phyloP scores from a whole-genome alignment of 2,113 vertebrate species.

The Sinocyclocheilus rhinocerous region DNA sequence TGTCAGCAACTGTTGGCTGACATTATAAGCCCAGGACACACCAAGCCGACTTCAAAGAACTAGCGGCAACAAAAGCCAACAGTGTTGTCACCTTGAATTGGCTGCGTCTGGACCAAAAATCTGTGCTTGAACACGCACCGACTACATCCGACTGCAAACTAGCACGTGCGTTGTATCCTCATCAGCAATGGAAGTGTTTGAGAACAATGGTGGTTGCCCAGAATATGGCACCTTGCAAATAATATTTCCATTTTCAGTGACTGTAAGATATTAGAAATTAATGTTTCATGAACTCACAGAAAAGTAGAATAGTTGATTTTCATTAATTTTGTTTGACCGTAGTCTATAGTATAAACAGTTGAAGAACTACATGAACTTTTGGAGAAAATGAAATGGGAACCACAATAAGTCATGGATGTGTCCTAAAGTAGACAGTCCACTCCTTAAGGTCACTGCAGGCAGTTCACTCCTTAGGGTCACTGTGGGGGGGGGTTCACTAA shows the following conservation, averaged over 20 bases:
- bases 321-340: neutral
- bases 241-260: conserved; percentile 39
- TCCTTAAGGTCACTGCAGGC: conserved; percentile 53
- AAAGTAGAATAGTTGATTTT: neutral
- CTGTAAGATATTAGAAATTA: conserved; percentile 29
- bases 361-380: neutral
- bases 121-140: neutral
- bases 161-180: neutral
- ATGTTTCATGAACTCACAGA: neutral
- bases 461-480: conserved; percentile 49
- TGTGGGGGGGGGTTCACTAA: conserved; percentile 33
- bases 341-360: neutral
- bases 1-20: neutral
- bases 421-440: conserved; percentile 49
- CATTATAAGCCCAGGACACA: neutral
- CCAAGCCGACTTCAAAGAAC: neutral
- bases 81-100: no score
- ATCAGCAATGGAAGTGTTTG: conserved; percentile 28
- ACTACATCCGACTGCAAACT: neutral
- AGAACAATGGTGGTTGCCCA: conserved; percentile 30
- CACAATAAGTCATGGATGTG: conserved; percentile 53
- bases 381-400: conserved; percentile 52
- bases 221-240: conserved; percentile 38
- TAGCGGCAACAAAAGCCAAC: neutral
- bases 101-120: neutral